Conservation (phyloP, 2,113 vertebrate species). For the Hyaena hyaena region DNA sequence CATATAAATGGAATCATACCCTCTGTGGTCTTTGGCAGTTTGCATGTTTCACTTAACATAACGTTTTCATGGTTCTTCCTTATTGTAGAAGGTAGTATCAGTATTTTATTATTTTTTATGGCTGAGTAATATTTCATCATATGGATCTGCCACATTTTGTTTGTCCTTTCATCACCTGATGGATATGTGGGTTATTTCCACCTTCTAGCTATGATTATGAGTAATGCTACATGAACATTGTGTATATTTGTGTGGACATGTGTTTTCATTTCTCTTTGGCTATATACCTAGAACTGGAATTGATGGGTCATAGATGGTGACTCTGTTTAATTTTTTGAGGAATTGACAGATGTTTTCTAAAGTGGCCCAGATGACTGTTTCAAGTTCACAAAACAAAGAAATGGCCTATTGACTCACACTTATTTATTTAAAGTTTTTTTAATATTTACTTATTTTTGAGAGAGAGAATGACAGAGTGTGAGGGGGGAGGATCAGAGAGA, state of each 20-base stretch:
- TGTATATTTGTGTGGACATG: neutral
- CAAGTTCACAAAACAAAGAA: neutral
- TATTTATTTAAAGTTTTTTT: neutral
- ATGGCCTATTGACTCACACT: neutral
- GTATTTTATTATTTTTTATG: neutral
- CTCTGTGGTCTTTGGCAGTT: neutral
- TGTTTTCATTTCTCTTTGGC: neutral
- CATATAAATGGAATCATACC: neutral
- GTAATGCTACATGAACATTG: neutral
- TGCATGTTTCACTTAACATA: neutral
- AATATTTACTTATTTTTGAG: neutral
- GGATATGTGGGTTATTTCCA: neutral
- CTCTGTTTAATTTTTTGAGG: neutral
- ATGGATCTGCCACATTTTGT: neutral
- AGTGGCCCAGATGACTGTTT: neutral
- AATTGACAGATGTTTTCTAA: neutral
- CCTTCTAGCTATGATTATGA: neutral
- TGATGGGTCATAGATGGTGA: neutral
- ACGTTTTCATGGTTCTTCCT: neutral
- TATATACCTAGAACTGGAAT: neutral
- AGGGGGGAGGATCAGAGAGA: neutral
- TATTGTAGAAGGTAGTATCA: neutral
- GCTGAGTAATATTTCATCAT: neutral
- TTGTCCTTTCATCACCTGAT: neutral
- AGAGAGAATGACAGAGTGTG: neutral